Evolutionary conservation across 2,113 vertebrate genomes (phyloP).

Genomic region (Onychostoma macrolepis): DNA sequence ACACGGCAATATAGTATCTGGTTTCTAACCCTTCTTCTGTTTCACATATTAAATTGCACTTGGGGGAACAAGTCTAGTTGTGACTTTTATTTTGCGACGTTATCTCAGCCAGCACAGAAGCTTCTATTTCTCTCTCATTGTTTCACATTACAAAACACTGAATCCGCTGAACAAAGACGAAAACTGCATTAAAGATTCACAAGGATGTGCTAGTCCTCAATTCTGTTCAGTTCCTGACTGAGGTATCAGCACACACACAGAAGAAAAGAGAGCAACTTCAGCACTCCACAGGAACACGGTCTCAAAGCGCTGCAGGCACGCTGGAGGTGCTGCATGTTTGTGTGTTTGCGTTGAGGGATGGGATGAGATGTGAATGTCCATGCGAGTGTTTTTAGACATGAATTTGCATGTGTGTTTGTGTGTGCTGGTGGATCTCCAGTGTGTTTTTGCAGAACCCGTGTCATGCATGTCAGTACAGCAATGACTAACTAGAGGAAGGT

Average conservation of each 20-base stretch:
- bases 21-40: background rate
- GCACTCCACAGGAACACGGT: background rate
- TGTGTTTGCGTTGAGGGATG: background rate
- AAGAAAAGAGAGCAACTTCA: background rate
- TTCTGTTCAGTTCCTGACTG: background rate
- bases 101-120: background rate
- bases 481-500: background rate
- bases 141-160: slow-evolving; percentile 32
- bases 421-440: background rate
- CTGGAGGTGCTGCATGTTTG: background rate
- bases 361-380: background rate
- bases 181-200: slow-evolving; percentile 25
- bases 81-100: background rate
- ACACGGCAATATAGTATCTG: background rate
- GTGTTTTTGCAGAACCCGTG: background rate
- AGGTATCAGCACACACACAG: background rate
- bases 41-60: background rate
- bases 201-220: slow-evolving; percentile 10
- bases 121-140: background rate
- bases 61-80: background rate
- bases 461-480: background rate
- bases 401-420: background rate
- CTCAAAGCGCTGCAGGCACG: background rate
- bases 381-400: background rate
- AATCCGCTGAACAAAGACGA: slow-evolving; percentile 17